These are phyloP conservation scores for Ephydatia muelleri DNA, from an alignment of 37 sponge, comb jelly and placozoan species.

Conservation along the genomic window DNA sequence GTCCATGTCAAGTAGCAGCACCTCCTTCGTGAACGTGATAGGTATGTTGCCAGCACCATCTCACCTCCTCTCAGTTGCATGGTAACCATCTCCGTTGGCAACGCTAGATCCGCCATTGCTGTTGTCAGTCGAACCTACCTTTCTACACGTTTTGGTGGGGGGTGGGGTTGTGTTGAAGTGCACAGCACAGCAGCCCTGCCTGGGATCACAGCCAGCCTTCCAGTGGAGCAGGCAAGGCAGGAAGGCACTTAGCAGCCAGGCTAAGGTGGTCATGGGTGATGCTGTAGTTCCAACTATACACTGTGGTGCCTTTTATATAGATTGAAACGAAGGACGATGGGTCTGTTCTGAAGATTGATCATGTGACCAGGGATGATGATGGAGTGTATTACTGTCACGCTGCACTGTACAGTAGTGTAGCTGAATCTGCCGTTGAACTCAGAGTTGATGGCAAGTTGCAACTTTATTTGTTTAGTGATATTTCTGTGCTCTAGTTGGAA, in stretches of 20 bases:
- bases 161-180: not conserved
- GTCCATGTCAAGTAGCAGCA: conserved; percentile 18
- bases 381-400: not conserved
- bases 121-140: not conserved
- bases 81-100: too few relatives aligned
- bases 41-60: conserved; percentile 22
- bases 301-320: too few relatives aligned
- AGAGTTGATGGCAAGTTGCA: not conserved
- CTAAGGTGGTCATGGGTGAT: not conserved
- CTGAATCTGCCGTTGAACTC: not conserved
- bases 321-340: not conserved
- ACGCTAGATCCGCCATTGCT: not conserved
- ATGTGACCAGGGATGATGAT: not conserved
- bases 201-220: not conserved
- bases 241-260: not conserved
- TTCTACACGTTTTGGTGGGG: not conserved
- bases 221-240: not conserved
- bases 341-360: not conserved
- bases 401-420: not conserved
- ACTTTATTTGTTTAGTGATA: not conserved
- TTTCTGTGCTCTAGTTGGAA: not conserved
- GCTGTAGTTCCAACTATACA: too few relatives aligned
- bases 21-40: conserved; percentile 13
- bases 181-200: not conserved
- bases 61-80: too few relatives aligned